phyloP scores from a whole-genome alignment of 2,113 vertebrate genomes.

The Crotalus viridis region DNA sequence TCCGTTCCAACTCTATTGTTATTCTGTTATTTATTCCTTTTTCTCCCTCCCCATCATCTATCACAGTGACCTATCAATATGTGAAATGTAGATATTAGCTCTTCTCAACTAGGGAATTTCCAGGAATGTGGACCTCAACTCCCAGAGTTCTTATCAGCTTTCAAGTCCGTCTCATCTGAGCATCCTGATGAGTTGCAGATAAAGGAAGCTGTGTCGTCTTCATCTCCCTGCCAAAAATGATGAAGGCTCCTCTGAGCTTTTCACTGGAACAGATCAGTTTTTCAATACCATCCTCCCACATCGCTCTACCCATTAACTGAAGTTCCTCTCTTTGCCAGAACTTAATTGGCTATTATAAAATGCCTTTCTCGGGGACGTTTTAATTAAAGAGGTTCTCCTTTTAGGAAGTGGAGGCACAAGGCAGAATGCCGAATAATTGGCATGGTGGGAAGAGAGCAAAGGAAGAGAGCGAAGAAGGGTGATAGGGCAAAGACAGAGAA shows the following conservation, averaged over 20 bases:
- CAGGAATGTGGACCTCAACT: not conserved
- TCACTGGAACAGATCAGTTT: constrained; percentile 8
- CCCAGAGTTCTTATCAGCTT: not conserved
- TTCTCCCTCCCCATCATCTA: not conserved
- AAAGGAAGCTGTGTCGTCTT: not conserved
- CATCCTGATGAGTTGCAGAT: not conserved
- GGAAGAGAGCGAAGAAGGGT: constrained; percentile 41
- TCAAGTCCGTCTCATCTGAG: not conserved
- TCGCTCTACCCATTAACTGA: constrained; percentile 39
- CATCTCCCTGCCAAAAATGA: not conserved
- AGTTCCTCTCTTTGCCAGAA: constrained; percentile 44
- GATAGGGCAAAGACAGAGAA: constrained; percentile 47
- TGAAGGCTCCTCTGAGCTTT: not conserved
- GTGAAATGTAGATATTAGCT: not conserved
- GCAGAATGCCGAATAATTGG: constrained; percentile 50
- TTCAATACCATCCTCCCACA: constrained; percentile 22
- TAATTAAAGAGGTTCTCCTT: constrained; percentile 45
- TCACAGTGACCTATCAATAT: not conserved
- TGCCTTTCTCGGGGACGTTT: constrained; percentile 49
- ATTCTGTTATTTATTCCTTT: not conserved
- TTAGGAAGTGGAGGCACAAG: constrained; percentile 43
- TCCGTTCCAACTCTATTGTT: not conserved
- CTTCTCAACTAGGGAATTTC: not conserved
- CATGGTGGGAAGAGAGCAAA: constrained; percentile 49
- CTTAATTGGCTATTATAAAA: constrained; percentile 51